A percentile compares a stretch with the other conserved stretches of the same genome.
Evolutionary conservation across 2,113 vertebrate genomes (phyloP).

Genomic region (Otus sunia): DNA sequence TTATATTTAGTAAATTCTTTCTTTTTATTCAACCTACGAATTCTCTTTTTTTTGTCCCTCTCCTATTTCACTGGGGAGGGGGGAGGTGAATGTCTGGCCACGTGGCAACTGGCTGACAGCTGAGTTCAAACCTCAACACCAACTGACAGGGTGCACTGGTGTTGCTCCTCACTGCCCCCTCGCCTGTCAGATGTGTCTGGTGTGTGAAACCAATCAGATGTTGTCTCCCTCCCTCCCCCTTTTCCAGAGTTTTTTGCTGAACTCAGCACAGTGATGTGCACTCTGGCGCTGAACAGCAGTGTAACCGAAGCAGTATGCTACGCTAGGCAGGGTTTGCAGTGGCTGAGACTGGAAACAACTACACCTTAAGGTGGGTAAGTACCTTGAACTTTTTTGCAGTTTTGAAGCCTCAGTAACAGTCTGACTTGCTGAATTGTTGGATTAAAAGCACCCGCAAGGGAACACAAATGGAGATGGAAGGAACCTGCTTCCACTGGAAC

Average conservation of each 20-base stretch:
- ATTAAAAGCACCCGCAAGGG: constrained; percentile 51
- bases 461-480: constrained; percentile 11
- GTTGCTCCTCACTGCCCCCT: background rate
- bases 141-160: background rate
- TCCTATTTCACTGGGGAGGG: no score
- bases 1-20: no score
- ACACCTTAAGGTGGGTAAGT: constrained; percentile 63
- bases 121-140: no score
- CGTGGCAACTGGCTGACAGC: no score
- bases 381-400: constrained; percentile 75
- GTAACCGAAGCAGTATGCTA: constrained; percentile 85
- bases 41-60: no score
- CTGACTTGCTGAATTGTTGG: background rate
- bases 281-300: constrained; percentile 83
- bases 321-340: constrained; percentile 83
- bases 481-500: constrained; percentile 53
- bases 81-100: no score
- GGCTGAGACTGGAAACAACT: constrained; percentile 82
- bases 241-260: constrained; percentile 84
- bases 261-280: constrained; percentile 74
- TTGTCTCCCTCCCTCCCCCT: background rate
- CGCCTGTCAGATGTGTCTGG: accelerated
- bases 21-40: no score
- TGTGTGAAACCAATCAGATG: background rate
- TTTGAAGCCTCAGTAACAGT: constrained; percentile 68